Base-by-base conservation (phyloP, 2,113 vertebrate species). In the Cyanoderma ruficeps region DNA sequence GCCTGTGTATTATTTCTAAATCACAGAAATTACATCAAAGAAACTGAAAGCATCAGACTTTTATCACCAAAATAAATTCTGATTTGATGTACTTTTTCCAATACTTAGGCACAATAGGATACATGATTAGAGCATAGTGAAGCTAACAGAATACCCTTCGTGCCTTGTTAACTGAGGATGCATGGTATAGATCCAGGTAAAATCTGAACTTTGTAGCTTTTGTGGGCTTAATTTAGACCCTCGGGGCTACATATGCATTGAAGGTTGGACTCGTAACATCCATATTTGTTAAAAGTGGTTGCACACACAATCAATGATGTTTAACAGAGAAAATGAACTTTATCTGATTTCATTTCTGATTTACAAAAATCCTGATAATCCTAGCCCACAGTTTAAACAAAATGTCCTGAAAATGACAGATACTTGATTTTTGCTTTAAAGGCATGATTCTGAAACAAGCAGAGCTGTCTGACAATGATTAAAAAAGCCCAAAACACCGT, bases 61-160 rank as follows among this genome's bases (percentile, higher is more conserved):
- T 77, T 81, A 95, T 60, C 39, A 86, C 64, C 64, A 83, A 91
- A 95, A 93, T 86, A 93, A 93, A 95, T 65, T 94, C 61, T 93
- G 61, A 90, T 87, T 92, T 74, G 79, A 76, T 25, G 50, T 53
- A 75, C 47, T 39, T 61, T 96, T 70, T 57, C 68, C 72, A 81
- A 78, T 84, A 75, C 68, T 84, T 75, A 42, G 86, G 64, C 46
- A 89, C 94, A 92, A 94, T 30, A 84, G 56, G 44, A 78, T 67
- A 78, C 49, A 56, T n/a, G 68, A 95, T 86, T 86, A 86, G 47
- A 89, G 68, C 55, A 75, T 2, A 68, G 47, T 19, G 57, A 30
- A 90, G 47, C 50, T 86, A 92, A 67, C 65, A 31, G 56, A 75
- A 93, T 83, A 75, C 72, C 94, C 93, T 75, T 74, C 3, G 46